Evolutionary conservation across 2,797 vertebrate species (phyloP), one percentile per base, ranked within the genome.

Genomic region (Cynodonichthys magdalenae): DNA sequence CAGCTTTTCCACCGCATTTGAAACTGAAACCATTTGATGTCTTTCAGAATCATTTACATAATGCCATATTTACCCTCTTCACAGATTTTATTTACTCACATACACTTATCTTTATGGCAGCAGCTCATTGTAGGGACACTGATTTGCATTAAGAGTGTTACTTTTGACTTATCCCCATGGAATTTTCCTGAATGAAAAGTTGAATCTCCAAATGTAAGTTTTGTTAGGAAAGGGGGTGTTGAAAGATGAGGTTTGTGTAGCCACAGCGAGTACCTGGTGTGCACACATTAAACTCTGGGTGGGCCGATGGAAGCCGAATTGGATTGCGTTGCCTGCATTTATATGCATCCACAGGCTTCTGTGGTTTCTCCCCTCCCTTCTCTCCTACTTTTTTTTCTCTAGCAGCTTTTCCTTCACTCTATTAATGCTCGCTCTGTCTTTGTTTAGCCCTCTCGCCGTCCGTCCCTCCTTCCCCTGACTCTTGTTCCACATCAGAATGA

Each of bases 31-130:
- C 51, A 59, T 87, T 73, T 67, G 81, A 75, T 74, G 47, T 47
- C 69, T 68, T 29, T 54, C 70, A 63, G 55, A 47, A 63, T 61
- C 63, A 74, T 84, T 80, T 71, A 45, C 66, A 77, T 80, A 80
- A 80, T 76, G 62, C 73, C 74, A 58, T 81, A 78, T 87, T 87
- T 83, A 65, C 69, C 58, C 15, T 56, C 69, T 50, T 64, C 54
- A 27, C 45, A 53, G 64, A 53, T 47, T 45, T 82, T 76, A 77
- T 85, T 86, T 81, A 73, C 85, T 80, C 49, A 48, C 55, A 72
- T 80, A 71, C 31, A 61, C 57, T 66, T 41, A 63, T 73, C 41
- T 73, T 75, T 54, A 61, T 34, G 53, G 62, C 18, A 60, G 75
- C 63, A 45, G 51, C 41, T 39, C 46, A 6, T 59, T 53, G 58